Evolutionary conservation across 2,113 vertebrate species (phyloP).

Genomic region (Microcebus tavaratra): DNA sequence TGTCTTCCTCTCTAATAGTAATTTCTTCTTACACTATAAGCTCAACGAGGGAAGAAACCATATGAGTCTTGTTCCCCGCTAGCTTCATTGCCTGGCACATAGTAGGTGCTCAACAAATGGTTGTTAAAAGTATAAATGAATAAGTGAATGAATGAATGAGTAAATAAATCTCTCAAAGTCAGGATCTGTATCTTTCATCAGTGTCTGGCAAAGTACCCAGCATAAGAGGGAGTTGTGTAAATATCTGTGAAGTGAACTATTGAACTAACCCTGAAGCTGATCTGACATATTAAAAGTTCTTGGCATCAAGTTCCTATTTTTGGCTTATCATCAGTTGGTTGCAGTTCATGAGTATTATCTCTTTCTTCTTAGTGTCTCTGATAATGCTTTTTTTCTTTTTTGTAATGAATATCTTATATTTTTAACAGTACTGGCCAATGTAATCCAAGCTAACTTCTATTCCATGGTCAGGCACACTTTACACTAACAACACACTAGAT

Average conservation of each 20-base stretch:
- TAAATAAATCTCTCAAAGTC: not conserved
- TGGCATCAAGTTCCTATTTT: not conserved
- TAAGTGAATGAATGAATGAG: not conserved
- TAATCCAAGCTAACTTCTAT: not conserved
- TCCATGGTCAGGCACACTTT: not conserved
- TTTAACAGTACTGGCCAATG: not conserved
- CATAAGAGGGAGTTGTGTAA: not conserved
- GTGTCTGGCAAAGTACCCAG: not conserved
- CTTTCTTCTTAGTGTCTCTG: not conserved
- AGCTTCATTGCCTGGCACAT: not conserved
- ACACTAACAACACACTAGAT: not conserved
- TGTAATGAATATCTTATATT: not conserved
- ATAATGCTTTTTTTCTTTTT: not conserved
- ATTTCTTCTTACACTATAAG: not conserved
- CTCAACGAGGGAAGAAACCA: not conserved
- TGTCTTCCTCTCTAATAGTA: not conserved
- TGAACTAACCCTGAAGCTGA: not conserved
- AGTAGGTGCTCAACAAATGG: not conserved
- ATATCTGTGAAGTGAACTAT: not conserved
- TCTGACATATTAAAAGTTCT: not conserved
- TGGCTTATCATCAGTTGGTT: not conserved
- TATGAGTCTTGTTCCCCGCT: not conserved
- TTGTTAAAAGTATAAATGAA: not conserved
- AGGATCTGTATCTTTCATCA: not conserved
- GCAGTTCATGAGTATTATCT: not conserved